Conservation (phyloP, 37 sponge, comb jelly and placozoan species). For the Chondrosia reniformis region DNA sequence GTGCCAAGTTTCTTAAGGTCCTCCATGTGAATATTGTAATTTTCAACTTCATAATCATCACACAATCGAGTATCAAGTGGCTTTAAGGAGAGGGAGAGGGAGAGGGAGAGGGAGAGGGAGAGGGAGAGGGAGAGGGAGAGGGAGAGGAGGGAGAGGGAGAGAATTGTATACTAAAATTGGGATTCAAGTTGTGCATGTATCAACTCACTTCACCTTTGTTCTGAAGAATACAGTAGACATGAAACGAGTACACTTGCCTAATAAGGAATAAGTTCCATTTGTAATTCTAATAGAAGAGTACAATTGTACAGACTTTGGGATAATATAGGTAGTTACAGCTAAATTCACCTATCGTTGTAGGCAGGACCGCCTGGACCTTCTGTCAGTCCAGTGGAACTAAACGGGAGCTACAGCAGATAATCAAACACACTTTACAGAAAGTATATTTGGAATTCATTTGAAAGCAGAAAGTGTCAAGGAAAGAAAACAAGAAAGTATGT, state of each 20-base stretch:
- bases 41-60: slow-evolving; percentile 35
- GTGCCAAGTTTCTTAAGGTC: slow-evolving; percentile 57
- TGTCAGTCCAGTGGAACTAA: slow-evolving; percentile 61
- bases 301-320: background rate
- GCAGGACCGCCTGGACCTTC: slow-evolving; percentile 71
- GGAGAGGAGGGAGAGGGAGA: too few species aligned
- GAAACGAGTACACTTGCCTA: slow-evolving; percentile 68
- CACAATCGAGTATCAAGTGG: slow-evolving; percentile 46
- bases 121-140: too few species aligned
- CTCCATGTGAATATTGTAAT: slow-evolving; percentile 31
- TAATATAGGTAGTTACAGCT: background rate
- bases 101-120: too few species aligned
- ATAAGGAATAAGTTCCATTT: background rate
- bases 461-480: too few species aligned
- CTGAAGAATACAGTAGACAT: slow-evolving; percentile 61
- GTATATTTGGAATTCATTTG: too few species aligned
- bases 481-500: too few species aligned
- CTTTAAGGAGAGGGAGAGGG: background rate
- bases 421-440: too few species aligned
- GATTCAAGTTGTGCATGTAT: too few species aligned
- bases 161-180: too few species aligned
- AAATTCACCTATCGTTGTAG: slow-evolving; percentile 68
- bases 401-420: slow-evolving; percentile 38
- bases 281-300: background rate
- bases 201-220: slow-evolving; percentile 61